Base-by-base conservation (phyloP, 1,140 invertebrate species). In the Pseudomyrmex concolor region DNA sequence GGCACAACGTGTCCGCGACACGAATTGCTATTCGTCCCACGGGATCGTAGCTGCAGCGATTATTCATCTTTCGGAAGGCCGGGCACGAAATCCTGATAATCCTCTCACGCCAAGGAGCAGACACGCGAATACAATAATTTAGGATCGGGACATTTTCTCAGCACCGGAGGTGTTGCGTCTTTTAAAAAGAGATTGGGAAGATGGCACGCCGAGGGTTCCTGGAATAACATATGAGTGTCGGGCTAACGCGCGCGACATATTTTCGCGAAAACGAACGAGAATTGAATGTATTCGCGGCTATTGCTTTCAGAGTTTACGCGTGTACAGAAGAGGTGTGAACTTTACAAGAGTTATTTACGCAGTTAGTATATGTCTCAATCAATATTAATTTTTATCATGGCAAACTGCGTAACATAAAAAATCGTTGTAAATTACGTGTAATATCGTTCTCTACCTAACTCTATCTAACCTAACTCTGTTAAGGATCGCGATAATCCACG, bases 41-140 rank as follows among this genome's bases (percentile, higher is more conserved):
- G 70, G 78, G 78, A 74, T 74, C 80, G 48, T 62, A 82, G 60
- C 80, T 82, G 80, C 80, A 76, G 48, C 80, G 71, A 76, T 82
- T 82, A 82, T 82, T 82, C 80, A 82, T 82, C 80, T 76, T 82
- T 64, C 59, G 17, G 80, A 82, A 82, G 59, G 70, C 80, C 68
- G 19, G 15, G 80, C 70, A 82, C 78, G 78, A 51, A 82, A 82
- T 63, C 71, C 57, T 59, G 80, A 82, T 76, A 57, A 82, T 82
- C 80, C 71, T 7, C 13, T 13, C 34, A 76, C 12, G 80, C 70
- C 70, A 76, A 82, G 70, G 48, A 82, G 50, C 70, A 71, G 68
- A 82, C 80, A 82, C 80, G 80, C 60, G 80, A 74, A 76, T 51
- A 63, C 71, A 76, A 82, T 82, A 82, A 82, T 82, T 82, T 82